Evolutionary conservation across 37 sponge, comb jelly and placozoan species (phyloP).

Genomic region (Geodia barretti): DNA sequence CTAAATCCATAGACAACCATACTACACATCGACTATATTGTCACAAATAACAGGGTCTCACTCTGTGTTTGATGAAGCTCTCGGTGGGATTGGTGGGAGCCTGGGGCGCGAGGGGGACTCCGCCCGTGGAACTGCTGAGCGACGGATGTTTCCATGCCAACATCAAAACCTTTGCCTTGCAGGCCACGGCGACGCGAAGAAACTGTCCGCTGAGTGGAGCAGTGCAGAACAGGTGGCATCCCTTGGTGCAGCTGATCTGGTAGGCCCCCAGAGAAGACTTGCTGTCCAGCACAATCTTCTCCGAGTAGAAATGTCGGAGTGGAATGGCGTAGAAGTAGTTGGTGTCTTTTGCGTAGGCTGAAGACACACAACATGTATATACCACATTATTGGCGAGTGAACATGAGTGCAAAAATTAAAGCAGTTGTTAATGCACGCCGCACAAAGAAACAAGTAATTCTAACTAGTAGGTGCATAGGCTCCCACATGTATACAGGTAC

Average conservation of each 20-base stretch:
- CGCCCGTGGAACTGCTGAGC: neutral
- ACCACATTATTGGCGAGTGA: neutral
- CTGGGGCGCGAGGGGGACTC: slow-evolving; percentile 12
- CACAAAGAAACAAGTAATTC: neutral
- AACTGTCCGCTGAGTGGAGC: slow-evolving; percentile 53
- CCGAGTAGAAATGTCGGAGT: slow-evolving; percentile 36
- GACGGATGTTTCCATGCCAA: slow-evolving; percentile 65
- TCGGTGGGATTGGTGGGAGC: slow-evolving; percentile 11
- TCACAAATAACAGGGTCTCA: no score
- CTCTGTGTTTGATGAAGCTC: slow-evolving; percentile 63
- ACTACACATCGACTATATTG: slow-evolving; percentile 11
- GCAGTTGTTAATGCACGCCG: no score
- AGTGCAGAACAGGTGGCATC: slow-evolving; percentile 66
- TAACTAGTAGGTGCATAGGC: neutral
- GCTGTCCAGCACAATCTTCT: slow-evolving; percentile 2
- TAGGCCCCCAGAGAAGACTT: slow-evolving; percentile 32
- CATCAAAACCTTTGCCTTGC: slow-evolving; percentile 77
- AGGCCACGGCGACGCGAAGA: slow-evolving; percentile 72
- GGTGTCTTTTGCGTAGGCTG: slow-evolving; percentile 54
- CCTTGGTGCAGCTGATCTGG: slow-evolving; percentile 57
- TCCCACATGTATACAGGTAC: no score
- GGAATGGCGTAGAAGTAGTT: slow-evolving; percentile 61
- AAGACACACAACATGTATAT: no score
- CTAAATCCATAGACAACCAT: neutral
- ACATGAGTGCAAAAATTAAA: neutral